A percentile compares a stretch with the other conserved stretches of the same genome.
Conservation (phyloP, 2,888 invertebrate genomes). For the Drosophila tanythrix region DNA sequence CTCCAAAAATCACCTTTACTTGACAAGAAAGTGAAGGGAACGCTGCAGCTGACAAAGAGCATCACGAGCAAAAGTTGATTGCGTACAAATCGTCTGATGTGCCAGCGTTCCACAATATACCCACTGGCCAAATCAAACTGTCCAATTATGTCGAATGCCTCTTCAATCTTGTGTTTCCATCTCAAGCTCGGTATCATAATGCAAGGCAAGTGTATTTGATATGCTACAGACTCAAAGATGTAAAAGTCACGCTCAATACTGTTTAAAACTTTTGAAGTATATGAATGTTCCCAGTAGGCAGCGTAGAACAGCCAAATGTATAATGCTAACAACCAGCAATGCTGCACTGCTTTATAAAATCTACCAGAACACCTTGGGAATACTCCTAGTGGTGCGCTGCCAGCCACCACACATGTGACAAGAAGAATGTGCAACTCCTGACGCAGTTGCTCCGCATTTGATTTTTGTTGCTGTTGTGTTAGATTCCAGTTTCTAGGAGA, state of each 20-base stretch:
- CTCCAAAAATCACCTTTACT: not conserved
- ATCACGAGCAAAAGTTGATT: constrained; percentile 43
- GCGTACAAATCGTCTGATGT: constrained; percentile 21
- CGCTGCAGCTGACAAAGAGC: constrained; percentile 15
- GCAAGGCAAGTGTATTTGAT: constrained; percentile 49
- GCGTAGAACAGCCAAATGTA: constrained; percentile 38
- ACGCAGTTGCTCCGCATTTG: constrained; percentile 26
- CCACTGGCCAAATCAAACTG: constrained; percentile 48
- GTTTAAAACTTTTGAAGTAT: constrained; percentile 1
- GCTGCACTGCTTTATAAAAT: constrained; percentile 33
- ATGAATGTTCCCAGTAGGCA: constrained; percentile 43
- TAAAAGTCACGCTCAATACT: constrained; percentile 53
- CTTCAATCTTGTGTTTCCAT: constrained; percentile 34
- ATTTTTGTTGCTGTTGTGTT: constrained; percentile 37
- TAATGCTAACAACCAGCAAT: constrained; percentile 41
- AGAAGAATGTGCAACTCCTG: constrained; percentile 39
- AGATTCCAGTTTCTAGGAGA: constrained; percentile 31
- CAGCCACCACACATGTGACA: constrained; percentile 41
- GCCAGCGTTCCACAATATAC: constrained; percentile 22
- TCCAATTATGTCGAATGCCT: constrained; percentile 28
- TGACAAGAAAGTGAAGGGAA: constrained; percentile 17
- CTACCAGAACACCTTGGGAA: constrained; percentile 26
- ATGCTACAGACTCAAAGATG: constrained; percentile 43
- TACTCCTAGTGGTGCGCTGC: constrained; percentile 49
- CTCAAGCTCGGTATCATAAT: constrained; percentile 42